Conservation (phyloP, 2,888 invertebrate genomes). For the Sacculina carcini region DNA sequence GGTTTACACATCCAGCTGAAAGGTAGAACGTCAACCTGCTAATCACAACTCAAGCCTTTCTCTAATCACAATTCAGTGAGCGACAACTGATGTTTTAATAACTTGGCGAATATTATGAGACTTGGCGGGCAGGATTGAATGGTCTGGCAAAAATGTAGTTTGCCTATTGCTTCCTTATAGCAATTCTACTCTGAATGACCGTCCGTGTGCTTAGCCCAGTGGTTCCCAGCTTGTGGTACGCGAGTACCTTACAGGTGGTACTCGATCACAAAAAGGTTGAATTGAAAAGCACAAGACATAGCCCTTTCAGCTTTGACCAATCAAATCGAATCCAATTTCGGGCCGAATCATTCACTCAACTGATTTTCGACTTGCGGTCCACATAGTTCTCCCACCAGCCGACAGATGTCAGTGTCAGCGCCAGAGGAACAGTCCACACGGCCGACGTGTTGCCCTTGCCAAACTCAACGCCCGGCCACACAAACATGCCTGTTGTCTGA, state of each 20-base stretch:
- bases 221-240: too few relatives aligned
- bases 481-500: conserved; percentile 68
- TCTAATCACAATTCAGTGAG: too few relatives aligned
- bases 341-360: too few relatives aligned
- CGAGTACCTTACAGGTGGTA: too few relatives aligned
- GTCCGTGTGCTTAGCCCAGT: not conserved
- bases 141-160: not conserved
- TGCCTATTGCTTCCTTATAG: not conserved
- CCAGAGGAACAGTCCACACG: conserved; percentile 60
- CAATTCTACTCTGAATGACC: too few relatives aligned
- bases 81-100: too few relatives aligned
- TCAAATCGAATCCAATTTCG: too few relatives aligned
- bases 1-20: too few relatives aligned
- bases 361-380: conserved; percentile 53
- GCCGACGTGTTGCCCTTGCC: conserved; percentile 27
- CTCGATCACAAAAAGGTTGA: not conserved
- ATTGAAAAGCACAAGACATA: not conserved
- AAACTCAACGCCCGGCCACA: conserved; percentile 39
- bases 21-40: too few relatives aligned
- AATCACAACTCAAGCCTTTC: too few relatives aligned
- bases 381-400: conserved; percentile 99
- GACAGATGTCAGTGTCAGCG: conserved; percentile 58
- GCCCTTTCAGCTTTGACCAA: too few relatives aligned
- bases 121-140: not conserved
- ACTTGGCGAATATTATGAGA: not conserved